Conservation (phyloP, 2,113 vertebrate species). For the Oreocharis arfaki region DNA sequence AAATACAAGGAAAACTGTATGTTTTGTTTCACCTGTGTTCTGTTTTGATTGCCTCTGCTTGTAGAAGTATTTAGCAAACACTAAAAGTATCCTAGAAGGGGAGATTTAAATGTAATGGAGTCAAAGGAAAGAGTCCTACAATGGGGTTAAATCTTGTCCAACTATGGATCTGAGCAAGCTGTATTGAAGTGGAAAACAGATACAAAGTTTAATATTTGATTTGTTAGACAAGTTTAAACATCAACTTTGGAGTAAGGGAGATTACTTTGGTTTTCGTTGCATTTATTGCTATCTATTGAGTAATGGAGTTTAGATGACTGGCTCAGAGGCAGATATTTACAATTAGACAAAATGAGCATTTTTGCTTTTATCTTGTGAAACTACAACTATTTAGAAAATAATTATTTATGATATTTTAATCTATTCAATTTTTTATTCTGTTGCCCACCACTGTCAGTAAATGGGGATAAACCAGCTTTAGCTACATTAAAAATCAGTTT, state of each 20-base stretch:
- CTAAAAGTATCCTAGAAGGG: not conserved
- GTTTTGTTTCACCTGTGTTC: not conserved
- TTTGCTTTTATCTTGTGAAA: not conserved
- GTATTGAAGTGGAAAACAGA: not conserved
- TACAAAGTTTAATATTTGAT: not conserved
- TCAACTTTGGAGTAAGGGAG: not conserved
- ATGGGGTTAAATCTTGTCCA: not conserved
- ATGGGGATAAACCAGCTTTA: not conserved
- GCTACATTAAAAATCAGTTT: not conserved
- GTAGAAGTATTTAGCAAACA: not conserved
- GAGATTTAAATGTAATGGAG: not conserved
- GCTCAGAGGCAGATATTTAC: not conserved
- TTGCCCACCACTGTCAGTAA: not conserved
- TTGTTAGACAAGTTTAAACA: not conserved
- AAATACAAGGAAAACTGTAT: constrained; percentile 69
- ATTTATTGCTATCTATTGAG: not conserved
- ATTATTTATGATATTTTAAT: not conserved
- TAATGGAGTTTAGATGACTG: not conserved
- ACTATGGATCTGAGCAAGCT: not conserved
- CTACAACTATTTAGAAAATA: not conserved
- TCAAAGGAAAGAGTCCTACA: not conserved
- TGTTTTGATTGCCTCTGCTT: not conserved
- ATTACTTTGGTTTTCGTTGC: not conserved
- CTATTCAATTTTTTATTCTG: not conserved
- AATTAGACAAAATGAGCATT: not conserved